Conservation (phyloP, 1,140 invertebrate genomes). For the Nasonia vitripennis region DNA sequence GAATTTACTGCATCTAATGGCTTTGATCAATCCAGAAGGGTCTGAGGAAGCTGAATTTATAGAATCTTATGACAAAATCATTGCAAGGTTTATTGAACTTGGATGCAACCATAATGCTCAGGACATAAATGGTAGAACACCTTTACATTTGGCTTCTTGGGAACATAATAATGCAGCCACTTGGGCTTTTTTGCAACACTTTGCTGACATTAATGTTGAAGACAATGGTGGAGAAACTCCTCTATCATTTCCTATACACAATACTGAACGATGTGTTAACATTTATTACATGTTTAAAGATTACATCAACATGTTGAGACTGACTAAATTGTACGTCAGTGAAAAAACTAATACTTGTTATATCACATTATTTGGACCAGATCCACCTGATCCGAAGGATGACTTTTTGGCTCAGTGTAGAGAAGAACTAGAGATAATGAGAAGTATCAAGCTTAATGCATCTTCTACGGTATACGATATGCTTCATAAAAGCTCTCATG, state of each 20-base stretch:
- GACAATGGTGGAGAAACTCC: slow-evolving; percentile 34
- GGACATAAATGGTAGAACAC: slow-evolving; percentile 36
- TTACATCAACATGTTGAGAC: slow-evolving; percentile 28
- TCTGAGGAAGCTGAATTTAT: slow-evolving; percentile 26
- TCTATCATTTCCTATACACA: slow-evolving; percentile 28
- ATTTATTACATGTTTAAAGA: slow-evolving; percentile 28
- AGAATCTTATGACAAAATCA: slow-evolving; percentile 33
- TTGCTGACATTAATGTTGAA: slow-evolving; percentile 40
- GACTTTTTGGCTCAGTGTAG: slow-evolving; percentile 35
- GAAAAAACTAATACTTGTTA: slow-evolving; percentile 4
- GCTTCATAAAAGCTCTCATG: slow-evolving; percentile 34
- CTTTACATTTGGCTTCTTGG: slow-evolving; percentile 35
- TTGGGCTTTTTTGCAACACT: slow-evolving; percentile 20
- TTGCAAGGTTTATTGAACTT: slow-evolving; percentile 6
- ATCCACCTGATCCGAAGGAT: slow-evolving; percentile 18
- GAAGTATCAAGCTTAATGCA: slow-evolving; percentile 26
- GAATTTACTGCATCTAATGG: slow-evolving; percentile 40
- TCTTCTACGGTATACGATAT: slow-evolving; percentile 20
- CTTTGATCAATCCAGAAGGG: slow-evolving; percentile 5
- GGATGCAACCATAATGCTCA: slow-evolving; percentile 32
- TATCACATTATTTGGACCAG: not conserved
- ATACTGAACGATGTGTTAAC: not conserved
- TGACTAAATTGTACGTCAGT: slow-evolving; percentile 16
- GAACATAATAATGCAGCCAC: slow-evolving; percentile 20
- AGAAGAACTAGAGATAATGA: slow-evolving; percentile 46